Base-by-base conservation (phyloP, 2,888 invertebrate genomes). In the Thereva nobilitata region DNA sequence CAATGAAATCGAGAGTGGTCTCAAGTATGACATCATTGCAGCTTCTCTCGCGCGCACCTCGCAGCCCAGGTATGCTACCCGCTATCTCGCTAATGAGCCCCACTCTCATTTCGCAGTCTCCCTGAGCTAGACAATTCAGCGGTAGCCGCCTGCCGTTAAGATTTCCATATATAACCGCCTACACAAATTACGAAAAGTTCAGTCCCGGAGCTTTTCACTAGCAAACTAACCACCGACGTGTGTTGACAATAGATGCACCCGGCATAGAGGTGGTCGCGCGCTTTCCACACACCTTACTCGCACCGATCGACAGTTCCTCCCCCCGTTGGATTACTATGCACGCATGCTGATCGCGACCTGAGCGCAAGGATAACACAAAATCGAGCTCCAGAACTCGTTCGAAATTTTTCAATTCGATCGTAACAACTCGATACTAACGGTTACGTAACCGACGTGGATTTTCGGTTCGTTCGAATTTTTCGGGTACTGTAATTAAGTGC, bases 121-220 rank as follows among this genome's bases (percentile, higher is more conserved):
- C 50, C n/a, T 23, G 41, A 40, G n/a, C 23, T 40, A 61, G 61
- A 50, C 61, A 37, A 49, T 23, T 40, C 6, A 12, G 37, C 35
- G 47, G 12, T 38, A 10, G 9, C 12, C 10, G 61, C 35, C 40
- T 50, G 42, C n/a, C 53, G 41, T 45, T 64, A n/a, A 64, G 38
- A 53, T 64, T 45, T 64, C 53, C 64, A 42, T 64, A 70, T 70
- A 70, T 68, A 70, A 70, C 61, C 68, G 67, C 66, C 67, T 47
- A 56, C 68, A 44, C 53, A 59, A 67, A 65, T 68, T 59, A 57
- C 61, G 54, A 12, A 34, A 67, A 67, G 42, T 56, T 67, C 67
- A 70, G 70, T 70, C 57, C 55, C 53, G 12, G 61, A 64, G 47
- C 54, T 49, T 59, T 53, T 45, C 23, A 45, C 37, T 12, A n/a